phyloP scores from a whole-genome alignment of 2,113 vertebrate species.

The Fulmarus glacialis region DNA sequence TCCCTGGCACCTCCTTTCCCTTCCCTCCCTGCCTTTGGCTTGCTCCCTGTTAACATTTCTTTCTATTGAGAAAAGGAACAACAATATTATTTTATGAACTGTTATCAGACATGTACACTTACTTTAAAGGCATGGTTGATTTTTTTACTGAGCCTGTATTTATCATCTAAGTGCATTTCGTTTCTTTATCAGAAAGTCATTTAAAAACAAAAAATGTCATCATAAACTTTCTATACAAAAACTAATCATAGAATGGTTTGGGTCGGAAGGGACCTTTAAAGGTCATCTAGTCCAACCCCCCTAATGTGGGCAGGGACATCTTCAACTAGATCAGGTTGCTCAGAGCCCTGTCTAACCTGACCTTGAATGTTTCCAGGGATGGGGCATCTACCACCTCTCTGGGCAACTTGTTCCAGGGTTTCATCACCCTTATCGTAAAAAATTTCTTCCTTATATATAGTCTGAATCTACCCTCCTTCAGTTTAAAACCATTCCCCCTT shows the following conservation, averaged over 20 bases:
- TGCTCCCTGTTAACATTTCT: constrained; percentile 4
- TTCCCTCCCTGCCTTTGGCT: constrained; percentile 39
- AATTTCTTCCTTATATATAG: not conserved
- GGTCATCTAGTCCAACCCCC: not conserved
- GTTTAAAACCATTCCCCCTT: not conserved
- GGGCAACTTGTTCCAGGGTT: not conserved
- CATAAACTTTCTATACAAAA: not conserved
- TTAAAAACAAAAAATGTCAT: not conserved
- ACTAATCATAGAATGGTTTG: not conserved
- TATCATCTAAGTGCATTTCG: not conserved
- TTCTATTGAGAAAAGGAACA: constrained; percentile 35
- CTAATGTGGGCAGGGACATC: not conserved
- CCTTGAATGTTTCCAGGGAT: not conserved
- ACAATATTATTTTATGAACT: constrained; percentile 44
- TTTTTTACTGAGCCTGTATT: not conserved
- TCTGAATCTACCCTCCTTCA: not conserved
- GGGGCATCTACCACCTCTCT: not conserved
- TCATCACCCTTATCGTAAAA: not conserved
- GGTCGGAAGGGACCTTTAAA: not conserved
- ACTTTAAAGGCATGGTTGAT: not conserved
- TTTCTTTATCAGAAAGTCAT: not conserved
- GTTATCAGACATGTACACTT: constrained; percentile 23
- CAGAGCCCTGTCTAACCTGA: not conserved
- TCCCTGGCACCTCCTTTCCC: not conserved
- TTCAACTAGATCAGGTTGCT: not conserved